Evolutionary conservation across 2,113 vertebrate species (phyloP), one percentile per base, ranked within the genome.

Genomic region (Dermatemys mawii): DNA sequence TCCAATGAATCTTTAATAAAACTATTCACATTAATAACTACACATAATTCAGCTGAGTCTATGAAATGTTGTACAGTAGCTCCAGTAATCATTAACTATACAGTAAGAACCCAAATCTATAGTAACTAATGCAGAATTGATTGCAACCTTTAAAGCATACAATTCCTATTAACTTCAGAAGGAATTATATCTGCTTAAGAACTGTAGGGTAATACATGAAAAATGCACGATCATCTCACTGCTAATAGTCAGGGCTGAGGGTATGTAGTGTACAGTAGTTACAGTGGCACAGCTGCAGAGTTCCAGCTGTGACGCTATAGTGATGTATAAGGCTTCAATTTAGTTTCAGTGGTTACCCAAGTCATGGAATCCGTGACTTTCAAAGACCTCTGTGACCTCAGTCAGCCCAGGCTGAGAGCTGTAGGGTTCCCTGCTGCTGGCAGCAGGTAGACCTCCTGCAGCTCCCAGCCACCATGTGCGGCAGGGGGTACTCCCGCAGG

Each of bases 1-100:
- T 89, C 60, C 92, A 96, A 96, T 97, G 91, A 94, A 96, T 85
- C 76, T 94, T 97, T 95, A 90, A 97, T 97, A 94, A 91, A 95
- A 90, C 32, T 51, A 91, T 90, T 87, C 55, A 97, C 96, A 97
- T 96, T 97, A 93, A 95, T 90, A 91, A 63, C 84, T 82, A 81
- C 73, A 89, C 80, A 83, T 94, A 93, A 94, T 95, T 48, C 70
- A 1, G 41, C 35, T 86, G 89, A 53, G 80, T 90, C 88, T 93
- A 86, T 92, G 92, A 96, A 94, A 95, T 96, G 95, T 97, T 97
- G 95, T 95, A 63, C 50, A 90, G 81, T 80, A 87, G 50, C 76
- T 82, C 32, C 84, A 92, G 78, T 94, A 90, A 70, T 80, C 94
- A 81, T 86, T 90, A 92, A 86, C 53, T 86, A 67, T 92, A 86